Evolutionary conservation across 2,113 vertebrate genomes (phyloP).

Genomic region (Trogon melanurus): DNA sequence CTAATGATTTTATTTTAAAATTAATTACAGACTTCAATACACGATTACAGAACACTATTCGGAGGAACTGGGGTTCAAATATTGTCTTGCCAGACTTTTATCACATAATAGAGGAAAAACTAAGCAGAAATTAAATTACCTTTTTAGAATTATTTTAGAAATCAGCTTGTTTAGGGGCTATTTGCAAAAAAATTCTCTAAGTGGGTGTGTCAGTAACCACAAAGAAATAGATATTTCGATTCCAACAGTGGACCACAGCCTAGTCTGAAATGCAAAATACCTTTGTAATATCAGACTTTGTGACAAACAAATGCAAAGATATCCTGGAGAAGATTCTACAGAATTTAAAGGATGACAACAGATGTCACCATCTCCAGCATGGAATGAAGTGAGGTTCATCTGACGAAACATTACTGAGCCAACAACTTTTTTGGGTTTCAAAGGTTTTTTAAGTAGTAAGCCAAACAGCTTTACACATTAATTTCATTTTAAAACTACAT

Average conservation of each 20-base stretch:
- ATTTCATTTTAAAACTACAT: background rate
- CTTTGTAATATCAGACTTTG: background rate
- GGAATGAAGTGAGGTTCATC: background rate
- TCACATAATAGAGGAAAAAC: background rate
- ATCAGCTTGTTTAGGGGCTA: background rate
- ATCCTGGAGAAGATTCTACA: background rate
- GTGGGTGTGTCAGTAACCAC: background rate
- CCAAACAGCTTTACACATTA: background rate
- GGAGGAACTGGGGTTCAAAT: background rate
- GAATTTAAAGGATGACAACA: background rate
- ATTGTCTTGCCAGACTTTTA: background rate
- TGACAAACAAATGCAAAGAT: background rate
- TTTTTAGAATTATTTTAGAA: background rate
- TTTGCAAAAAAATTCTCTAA: background rate
- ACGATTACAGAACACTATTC: rapidly evolving
- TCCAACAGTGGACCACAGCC: background rate
- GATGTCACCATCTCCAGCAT: background rate
- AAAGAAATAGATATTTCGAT: background rate
- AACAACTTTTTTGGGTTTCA: background rate
- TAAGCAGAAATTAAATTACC: background rate
- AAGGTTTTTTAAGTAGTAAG: background rate
- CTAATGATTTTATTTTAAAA: background rate
- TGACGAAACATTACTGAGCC: background rate
- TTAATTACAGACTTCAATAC: background rate
- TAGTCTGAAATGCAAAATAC: background rate